Base-by-base conservation (phyloP, 1,140 invertebrate species). In the Steinernema khuongi region DNA sequence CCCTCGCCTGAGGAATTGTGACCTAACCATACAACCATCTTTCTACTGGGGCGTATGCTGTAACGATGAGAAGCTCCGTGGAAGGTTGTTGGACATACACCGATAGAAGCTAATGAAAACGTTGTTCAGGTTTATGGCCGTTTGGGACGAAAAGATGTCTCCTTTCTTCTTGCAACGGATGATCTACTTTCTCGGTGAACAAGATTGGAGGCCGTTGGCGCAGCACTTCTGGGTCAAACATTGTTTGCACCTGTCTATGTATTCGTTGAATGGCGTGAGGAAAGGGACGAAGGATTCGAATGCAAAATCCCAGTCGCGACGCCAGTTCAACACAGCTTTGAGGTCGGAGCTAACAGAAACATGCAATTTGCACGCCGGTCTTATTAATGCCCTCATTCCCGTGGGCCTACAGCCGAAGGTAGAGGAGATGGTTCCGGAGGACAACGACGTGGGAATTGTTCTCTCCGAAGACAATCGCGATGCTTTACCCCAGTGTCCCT, bases 1-100 rank as follows among this genome's bases (percentile, higher is more conserved):
- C 4, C 50, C 50, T 4, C 7, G 26, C 26, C 26, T 60, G 19
- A 7, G 50, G 19, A n/a, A 2, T 22, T 11, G 11, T 26, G 50
- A 60, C 50, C 4, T 60, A 60, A 60, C 19, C 26, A 2, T 60
- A n/a, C 14, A 60, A 7, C 7, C 50, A 7, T 14, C 50, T 17
- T 60, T 60, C 50, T 60, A 60, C 50, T 60, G 50, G 50, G 50
- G 50, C 11, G 50, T 60, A 4, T 60, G 50, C 50, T 60, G 50
- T 22, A 60, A 60, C 50, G 50, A 60, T 60, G 50, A 60, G 19
- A 22, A 60, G 14, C 26, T 60, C 14, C 50, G 50, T 17, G 50
- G 50, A 60, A 11, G 50, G 50, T 60, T 17, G 2, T 7, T 60
- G n/a, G n/a, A n/a, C 19, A 7, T 60, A 14, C 50, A 22, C 4